These are phyloP conservation scores for Sebastes variabilis DNA, from an alignment of 2,797 vertebrate genomes.

Conservation along the genomic window DNA sequence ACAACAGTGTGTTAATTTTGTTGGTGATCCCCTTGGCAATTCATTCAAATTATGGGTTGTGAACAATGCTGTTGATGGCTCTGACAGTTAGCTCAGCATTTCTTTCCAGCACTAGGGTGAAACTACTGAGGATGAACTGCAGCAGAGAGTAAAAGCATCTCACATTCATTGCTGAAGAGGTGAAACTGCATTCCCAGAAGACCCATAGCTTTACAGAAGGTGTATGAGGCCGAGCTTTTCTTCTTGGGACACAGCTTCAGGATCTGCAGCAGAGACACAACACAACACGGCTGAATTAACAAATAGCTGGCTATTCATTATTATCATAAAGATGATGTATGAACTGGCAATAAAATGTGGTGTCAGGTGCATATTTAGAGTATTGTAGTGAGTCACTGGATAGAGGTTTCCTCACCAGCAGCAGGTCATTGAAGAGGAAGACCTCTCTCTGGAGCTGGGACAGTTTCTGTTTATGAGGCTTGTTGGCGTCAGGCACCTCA, in stretches of 20 bases:
- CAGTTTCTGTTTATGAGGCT: slow-evolving; percentile 98
- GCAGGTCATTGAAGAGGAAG: slow-evolving; percentile 98
- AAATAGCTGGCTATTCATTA: background rate
- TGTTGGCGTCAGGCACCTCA: slow-evolving; percentile 96
- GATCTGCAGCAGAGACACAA: slow-evolving; percentile 82
- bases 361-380: background rate
- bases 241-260: slow-evolving; percentile 98
- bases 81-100: slow-evolving; percentile 38
- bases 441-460: slow-evolving; percentile 97
- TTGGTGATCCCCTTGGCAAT: background rate
- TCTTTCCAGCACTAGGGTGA: background rate
- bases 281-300: background rate
- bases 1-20: background rate
- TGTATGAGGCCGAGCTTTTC: slow-evolving; percentile 96
- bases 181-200: slow-evolving; percentile 98
- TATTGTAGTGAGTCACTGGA: background rate
- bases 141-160: slow-evolving; percentile 66
- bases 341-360: background rate
- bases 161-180: slow-evolving; percentile 98
- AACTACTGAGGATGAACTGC: slow-evolving; percentile 28
- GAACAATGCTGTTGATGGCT: slow-evolving; percentile 8
- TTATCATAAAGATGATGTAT: background rate
- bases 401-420: slow-evolving; percentile 87
- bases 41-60: slow-evolving; percentile 8
- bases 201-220: slow-evolving; percentile 96